These are phyloP conservation scores for Elegia similella DNA, from an alignment of 2,888 invertebrate species.

Conservation along the genomic window DNA sequence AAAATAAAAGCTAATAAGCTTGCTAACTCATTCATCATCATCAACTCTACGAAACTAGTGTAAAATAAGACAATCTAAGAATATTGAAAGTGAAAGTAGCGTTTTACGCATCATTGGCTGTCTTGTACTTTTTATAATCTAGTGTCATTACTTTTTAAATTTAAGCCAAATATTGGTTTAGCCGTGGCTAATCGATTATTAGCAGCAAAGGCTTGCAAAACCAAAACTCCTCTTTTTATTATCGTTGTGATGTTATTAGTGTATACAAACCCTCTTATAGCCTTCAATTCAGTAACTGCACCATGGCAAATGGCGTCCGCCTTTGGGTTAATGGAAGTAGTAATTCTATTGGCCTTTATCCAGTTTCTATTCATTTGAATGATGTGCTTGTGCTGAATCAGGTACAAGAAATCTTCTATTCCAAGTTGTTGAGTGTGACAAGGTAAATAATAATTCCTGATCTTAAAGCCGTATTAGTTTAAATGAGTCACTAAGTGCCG, in stretches of 20 bases:
- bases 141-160: slow-evolving; percentile 40
- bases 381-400: not conserved
- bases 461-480: not conserved
- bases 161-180: slow-evolving; percentile 48
- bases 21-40: not conserved
- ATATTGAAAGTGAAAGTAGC: slow-evolving; percentile 57
- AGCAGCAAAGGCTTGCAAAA: slow-evolving; percentile 29
- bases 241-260: not conserved
- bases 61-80: slow-evolving; percentile 40
- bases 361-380: slow-evolving; percentile 4
- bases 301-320: slow-evolving; percentile 19
- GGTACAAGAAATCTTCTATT: not conserved
- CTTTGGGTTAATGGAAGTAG: slow-evolving; percentile 7
- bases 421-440: not conserved
- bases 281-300: slow-evolving; percentile 17
- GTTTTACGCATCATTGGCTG: slow-evolving; percentile 44
- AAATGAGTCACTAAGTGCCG: not conserved
- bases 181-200: slow-evolving; percentile 45
- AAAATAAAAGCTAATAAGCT: slow-evolving; percentile 26
- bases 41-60: too few relatives aligned
- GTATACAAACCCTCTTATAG: not conserved
- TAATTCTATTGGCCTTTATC: slow-evolving; percentile 2
- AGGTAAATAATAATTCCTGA: slow-evolving; percentile 1
- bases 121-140: slow-evolving; percentile 26
- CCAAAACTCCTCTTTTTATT: slow-evolving; percentile 12